Base-by-base conservation (phyloP, 2,888 invertebrate genomes). In the Aelia acuminata region DNA sequence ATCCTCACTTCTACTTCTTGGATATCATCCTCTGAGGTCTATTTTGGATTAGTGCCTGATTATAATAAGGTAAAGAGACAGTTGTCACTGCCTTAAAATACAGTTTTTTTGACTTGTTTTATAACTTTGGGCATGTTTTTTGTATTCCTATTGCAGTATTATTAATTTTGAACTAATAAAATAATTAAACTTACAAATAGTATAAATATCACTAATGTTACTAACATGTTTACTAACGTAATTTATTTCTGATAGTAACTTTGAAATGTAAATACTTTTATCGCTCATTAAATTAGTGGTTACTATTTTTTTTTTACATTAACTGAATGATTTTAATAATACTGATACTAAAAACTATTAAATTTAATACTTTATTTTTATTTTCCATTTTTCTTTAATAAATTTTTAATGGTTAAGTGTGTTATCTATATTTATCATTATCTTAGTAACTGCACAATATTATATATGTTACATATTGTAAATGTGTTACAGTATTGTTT, bases 31-130 rank as follows among this genome's bases (percentile, higher is more conserved):
- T 43, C 39, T 47, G 43, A 7, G 43, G 43, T 5, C 43, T 22
- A 15, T 22, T 80, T 80, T 80, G 80, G 80, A 80, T 80, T 80
- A 80, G 43, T 80, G 43, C n/a, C 80, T 80, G 80, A 43, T 47
- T 22, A 43, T 43, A 11, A 80, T 43, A 80, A 80, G 80, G 80
- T 80, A 80, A 80, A 18, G 47, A 11, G 43, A 3, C n/a, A 15
- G 43, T n/a, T 80, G 80, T 80, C 80, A 39, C 35, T 70, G 18
- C n/a, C n/a, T n/a, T 70, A 31, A 35, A 7, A 4, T 35, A 18
- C 0, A 0, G 35, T 18, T 18, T 31, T 70, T 7, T 70, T n/a
- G n/a, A 18, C 35, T 18, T 70, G 31, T 20, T 35, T 70, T 70
- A 20, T 18, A 18, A 57, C 35, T 22, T 15, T 35, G 31, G 31